A percentile compares a stretch with the other conserved stretches of the same genome.
phyloP scores from a whole-genome alignment of 1,140 invertebrate species.

The Neotoxoptera formosana region DNA sequence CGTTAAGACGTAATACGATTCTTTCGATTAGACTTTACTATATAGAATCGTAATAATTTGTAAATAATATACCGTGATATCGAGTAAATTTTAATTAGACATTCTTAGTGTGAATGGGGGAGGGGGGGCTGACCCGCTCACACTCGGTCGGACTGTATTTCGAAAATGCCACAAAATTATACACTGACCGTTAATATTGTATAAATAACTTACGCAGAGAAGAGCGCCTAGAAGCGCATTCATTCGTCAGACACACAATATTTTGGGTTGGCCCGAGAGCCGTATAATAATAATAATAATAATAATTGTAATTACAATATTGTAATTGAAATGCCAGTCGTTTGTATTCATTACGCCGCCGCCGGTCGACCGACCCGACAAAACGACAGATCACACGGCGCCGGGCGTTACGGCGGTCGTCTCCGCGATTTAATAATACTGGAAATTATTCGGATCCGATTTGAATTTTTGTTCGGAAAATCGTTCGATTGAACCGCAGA shows the following conservation, averaged over 20 bases:
- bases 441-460: background rate
- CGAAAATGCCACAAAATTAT: no score
- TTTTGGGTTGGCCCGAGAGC: background rate
- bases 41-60: no score
- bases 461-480: background rate
- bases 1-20: no score
- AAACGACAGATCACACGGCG: background rate
- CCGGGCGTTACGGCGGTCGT: background rate
- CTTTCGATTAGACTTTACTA: no score
- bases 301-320: constrained; percentile 6
- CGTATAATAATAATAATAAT: background rate
- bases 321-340: background rate
- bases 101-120: no score
- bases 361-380: background rate
- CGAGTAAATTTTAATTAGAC: no score
- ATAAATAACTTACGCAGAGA: background rate
- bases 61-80: no score
- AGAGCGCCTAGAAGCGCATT: no score
- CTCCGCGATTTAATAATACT: no score
- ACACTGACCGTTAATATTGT: background rate
- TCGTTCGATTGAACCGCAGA: no score
- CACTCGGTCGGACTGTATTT: no score
- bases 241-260: background rate
- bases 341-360: background rate
- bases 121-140: no score